Evolutionary conservation across 2,888 invertebrate species (phyloP), one percentile per base, ranked within the genome.

Genomic region (Epicampocera succincta): DNA sequence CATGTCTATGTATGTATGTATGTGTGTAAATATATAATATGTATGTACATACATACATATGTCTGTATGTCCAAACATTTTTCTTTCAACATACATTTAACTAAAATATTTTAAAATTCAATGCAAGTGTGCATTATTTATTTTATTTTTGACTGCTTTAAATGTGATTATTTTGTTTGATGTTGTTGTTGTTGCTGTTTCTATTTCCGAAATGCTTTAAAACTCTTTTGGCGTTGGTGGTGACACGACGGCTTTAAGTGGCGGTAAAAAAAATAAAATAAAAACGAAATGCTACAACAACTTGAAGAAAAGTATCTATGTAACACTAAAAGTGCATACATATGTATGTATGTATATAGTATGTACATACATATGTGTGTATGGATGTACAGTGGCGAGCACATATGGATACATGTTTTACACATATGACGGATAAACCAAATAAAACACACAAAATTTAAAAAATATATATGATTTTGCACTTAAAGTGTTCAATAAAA

Each of bases 21-120:
- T 25, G 2, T 25, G 25, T 25, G 25, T 25, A 25, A 25, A 25
- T 25, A 25, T 25, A 25, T 25, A 42, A 9, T 13, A 13, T n/a
- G 12, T 13, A 42, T n/a, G n/a, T 42, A 6, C 4, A 17, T 58
- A 29, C 29, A 52, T 74, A 40, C 19, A 54, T 44, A 29, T 42
- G n/a, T 17, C 42, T 29, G 8, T 68, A 68, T 15, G 25, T 42
- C 17, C n/a, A n/a, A n/a, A n/a, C n/a, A n/a, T n/a, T n/a, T n/a
- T n/a, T n/a, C n/a, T n/a, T n/a, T n/a, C n/a, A n/a, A 21, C 42
- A 29, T 17, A 8, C n/a, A 46, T 65, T 56, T 66, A 56, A 33
- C 11, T 56, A 46, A 71, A 54, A 50, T 38, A 46, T 72, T 71
- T 80, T 61, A 66, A 75, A 76, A 76, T 76, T 80, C 75, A 60